Conservation (phyloP, 1,140 invertebrate species). For the Drosophila bipectinata region DNA sequence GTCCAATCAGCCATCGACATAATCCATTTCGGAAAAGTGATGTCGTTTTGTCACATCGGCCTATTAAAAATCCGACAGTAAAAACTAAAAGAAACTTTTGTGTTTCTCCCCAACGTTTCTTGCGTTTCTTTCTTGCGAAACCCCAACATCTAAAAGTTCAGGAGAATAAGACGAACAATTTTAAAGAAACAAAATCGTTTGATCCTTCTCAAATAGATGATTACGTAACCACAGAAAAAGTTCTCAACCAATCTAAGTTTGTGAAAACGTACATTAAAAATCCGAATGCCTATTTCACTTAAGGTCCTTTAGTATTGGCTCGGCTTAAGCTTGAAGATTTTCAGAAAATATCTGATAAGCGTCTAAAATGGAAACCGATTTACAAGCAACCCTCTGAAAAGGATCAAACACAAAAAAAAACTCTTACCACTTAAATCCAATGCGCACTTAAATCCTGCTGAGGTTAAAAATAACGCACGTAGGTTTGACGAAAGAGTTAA, state of each 20-base stretch:
- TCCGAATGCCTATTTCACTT: constrained; percentile 78
- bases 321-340: constrained; percentile 72
- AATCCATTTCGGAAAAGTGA: constrained; percentile 77
- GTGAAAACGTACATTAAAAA: constrained; percentile 83
- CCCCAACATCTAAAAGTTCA: constrained; percentile 71
- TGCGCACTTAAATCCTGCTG: constrained; percentile 68
- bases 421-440: constrained; percentile 63
- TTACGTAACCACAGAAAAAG: constrained; percentile 81
- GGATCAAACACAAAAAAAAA: not conserved
- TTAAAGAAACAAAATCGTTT: constrained; percentile 32
- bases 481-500: constrained; percentile 82
- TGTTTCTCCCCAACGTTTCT: too few species aligned
- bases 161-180: constrained; percentile 55
- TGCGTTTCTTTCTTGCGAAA: too few species aligned
- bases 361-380: constrained; percentile 22
- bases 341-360: constrained; percentile 36
- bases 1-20: constrained; percentile 77
- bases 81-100: too few species aligned
- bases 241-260: constrained; percentile 83
- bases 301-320: constrained; percentile 78
- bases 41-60: constrained; percentile 26
- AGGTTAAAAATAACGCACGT: constrained; percentile 80
- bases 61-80: constrained; percentile 18
- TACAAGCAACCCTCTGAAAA: constrained; percentile 44
- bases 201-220: constrained; percentile 46